Evolutionary conservation across 2,888 invertebrate species (phyloP), one percentile per base, ranked within the genome.

Genomic region (Gryllus longicercus): DNA sequence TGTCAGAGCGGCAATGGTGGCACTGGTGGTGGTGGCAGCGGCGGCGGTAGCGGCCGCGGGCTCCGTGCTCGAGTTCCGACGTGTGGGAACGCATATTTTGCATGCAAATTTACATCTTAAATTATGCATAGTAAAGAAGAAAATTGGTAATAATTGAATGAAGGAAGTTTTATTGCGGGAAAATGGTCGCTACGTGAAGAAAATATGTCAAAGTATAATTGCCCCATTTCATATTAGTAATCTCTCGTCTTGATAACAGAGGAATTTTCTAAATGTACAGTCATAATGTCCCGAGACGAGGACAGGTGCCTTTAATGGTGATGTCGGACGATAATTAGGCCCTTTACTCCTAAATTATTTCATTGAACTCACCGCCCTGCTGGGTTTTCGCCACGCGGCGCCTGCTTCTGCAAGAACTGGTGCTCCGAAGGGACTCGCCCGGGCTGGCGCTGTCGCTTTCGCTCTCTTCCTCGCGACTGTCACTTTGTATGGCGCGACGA

Each of bases 51-150:
- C 14, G 63, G 63, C 63, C 16, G 63, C 63, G n/a, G 63, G 63
- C 14, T 18, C 63, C 16, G 63, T n/a, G 63, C 63, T 38, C 63
- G 63, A 63, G 63, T 18, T 63, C 63, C 14, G 14, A 14, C n/a
- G 63, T 18, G 63, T 63, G 63, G 63, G 63, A 63, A 63, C 63
- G n/a, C 63, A 63, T n/a, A 63, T 63, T 63, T 63, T 63, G 63
- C 63, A 63, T 63, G 63, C 63, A 63, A 63, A 63, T 63, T 63
- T 63, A 63, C 63, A 63, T 63, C 63, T 63, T 63, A 63, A 63
- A n/a, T 63, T 63, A 63, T 63, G 63, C 63, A 63, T 63, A 63
- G 63, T n/a, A 63, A 63, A 63, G 63, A 63, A 63, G 63, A 63
- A 63, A 63, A 63, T 63, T 63, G 63, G 63, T 63, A 63, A 63